Base-by-base conservation (phyloP, 2,797 vertebrate genomes). In the Pyrocephalus nanus region DNA sequence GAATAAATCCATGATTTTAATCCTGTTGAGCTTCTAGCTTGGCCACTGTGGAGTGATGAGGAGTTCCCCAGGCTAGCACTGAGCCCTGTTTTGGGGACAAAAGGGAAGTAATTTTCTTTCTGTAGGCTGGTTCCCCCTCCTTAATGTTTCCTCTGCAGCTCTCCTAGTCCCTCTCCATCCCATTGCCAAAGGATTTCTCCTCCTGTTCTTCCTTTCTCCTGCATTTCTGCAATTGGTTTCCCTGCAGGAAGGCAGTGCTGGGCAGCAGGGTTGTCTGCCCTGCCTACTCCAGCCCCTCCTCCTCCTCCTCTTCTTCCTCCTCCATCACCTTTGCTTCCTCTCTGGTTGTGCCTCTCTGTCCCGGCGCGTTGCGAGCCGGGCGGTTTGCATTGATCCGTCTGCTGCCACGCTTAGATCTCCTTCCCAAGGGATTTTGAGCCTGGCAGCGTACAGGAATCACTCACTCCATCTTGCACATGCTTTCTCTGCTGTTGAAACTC, bases 281-380 rank as follows among this genome's bases (percentile, higher is more conserved):
- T 65, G 72, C 36, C 47, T 51, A 15, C 65, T 86, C 40, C 84
- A 69, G 11, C 42, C 20, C 77, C 51, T 64, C 71, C 64, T 89
- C 51, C 57, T 88, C 66, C 57, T 88, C 66, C 57, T 94, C 81
- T 20, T 91, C 75, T 8, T 77, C 86, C 43, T 85, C 40, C 69
- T 83, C 50, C 83, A 71, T 69, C 9, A 0, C 79, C 65, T 94
- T 74, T 0, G 0, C 69, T 66, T 82, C 77, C 84, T 72, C 27
- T 66, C 60, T 70, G 66, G 17, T 38, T 30, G 40, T 40, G 54
- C 73, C 54, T 86, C 70, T 76, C 67, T 50, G 23, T 7, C 7
- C 58, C 57, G 79, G 70, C 8, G 9, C 8, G 38, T 73, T 57
- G 48, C 0, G 4, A 86, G 58, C 8, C 0, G 17, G 73, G 79